Base-by-base conservation (phyloP, 2,888 invertebrate species). In the Stenichneumon culpator region DNA sequence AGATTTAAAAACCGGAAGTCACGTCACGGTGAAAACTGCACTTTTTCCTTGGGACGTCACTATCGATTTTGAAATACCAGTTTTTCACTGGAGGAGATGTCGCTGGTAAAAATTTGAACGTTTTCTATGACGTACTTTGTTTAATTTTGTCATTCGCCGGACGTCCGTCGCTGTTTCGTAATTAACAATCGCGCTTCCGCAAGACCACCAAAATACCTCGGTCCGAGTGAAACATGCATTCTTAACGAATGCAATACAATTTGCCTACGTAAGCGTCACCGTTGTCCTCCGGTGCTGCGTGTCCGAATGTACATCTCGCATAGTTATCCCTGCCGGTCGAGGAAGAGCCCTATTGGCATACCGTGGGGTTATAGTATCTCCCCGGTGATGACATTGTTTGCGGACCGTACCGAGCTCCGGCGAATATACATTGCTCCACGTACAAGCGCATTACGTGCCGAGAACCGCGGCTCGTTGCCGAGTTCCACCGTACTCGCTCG, bases 331-430 rank as follows among this genome's bases (percentile, higher is more conserved):
- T 14, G 67, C 52, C 22, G 32, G 22, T 77, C 54, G 77, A 52
- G 67, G 54, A 67, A 36, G 44, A 57, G 79, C 63, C 63, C 79
- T 50, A 32, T 72, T 39, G 81, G 81, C 63, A 82, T 60, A 75
- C 70, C 75, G 50, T 44, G 19, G 63, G 39, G 67, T 79, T 70
- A 19, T 7, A 57, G 81, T 36, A 50, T 70, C 44, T 44, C 67
- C 75, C 60, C 25, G 22, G 50, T 52, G 82, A 74, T 70, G 75
- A 50, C 74, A 75, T 82, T 67, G 82, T 82, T 75, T 44, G 75
- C 60, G 28, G 28, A 70, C 69, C 69, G 52, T 79, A 67, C 60
- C 70, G 39, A 22, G 32, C 52, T 54, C 19, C 47, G 14, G 47
- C 6, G n/a, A 28, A 69, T 74, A 65, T 50, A 67, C 67, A 79